Evolutionary conservation across 2,888 invertebrate species (phyloP).

Genomic region (Hydrotaea cyrtoneurina): DNA sequence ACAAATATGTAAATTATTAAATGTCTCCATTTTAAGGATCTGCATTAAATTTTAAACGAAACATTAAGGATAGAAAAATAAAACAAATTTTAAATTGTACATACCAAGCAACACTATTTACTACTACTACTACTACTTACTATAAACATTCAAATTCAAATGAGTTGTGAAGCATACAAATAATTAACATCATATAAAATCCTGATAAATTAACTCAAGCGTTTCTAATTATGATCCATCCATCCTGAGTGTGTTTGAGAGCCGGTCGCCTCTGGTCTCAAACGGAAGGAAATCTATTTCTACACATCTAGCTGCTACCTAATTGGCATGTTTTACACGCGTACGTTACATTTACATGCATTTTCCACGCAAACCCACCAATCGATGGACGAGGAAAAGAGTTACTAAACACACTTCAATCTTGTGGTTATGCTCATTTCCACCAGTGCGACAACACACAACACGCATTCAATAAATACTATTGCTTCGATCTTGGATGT

Average conservation of each 20-base stretch:
- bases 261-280: background rate
- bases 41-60: slow-evolving; percentile 61
- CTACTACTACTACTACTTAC: background rate
- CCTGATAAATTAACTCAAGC: background rate
- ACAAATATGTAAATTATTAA: slow-evolving; percentile 61
- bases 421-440: background rate
- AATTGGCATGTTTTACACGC: background rate
- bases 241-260: background rate
- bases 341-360: background rate
- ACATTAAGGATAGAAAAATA: slow-evolving; percentile 50
- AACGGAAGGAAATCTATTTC: background rate
- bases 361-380: background rate
- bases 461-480: background rate
- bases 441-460: background rate
- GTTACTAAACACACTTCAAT: background rate
- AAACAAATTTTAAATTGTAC: slow-evolving; percentile 37
- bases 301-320: background rate
- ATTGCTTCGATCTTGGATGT: background rate
- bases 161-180: slow-evolving; percentile 31
- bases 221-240: background rate
- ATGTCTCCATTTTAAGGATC: slow-evolving; percentile 61
- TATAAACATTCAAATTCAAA: slow-evolving; percentile 32
- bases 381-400: background rate
- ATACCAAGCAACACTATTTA: slow-evolving; percentile 30
- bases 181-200: slow-evolving; percentile 14